Evolutionary conservation across 1,140 invertebrate genomes (phyloP), one percentile per base, ranked within the genome.

Genomic region (Anastrepha obliqua): DNA sequence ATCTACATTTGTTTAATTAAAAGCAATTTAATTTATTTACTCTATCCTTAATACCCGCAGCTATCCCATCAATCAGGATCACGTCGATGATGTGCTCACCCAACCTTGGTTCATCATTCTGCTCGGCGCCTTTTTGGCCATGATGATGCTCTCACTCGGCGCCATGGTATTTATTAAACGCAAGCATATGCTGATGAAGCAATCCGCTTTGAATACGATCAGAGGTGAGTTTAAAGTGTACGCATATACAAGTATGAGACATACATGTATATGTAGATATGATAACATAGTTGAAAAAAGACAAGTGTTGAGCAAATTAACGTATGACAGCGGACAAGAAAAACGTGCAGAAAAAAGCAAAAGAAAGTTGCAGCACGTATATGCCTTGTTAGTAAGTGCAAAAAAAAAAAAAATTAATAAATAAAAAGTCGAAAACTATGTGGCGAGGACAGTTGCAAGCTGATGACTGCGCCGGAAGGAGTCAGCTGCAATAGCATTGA

Each of bases 91-190:
- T 91, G 94, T 95, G 90, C 91, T 95, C 88, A 95, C 94, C 13
- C 95, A 96, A 91, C 95, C 96, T 1, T 97, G 96, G 96, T 97
- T 97, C 92, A 95, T 97, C 89, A 95, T 95, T 39, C 93, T 96
- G 55, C 93, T 97, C 58, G 96, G 96, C 70, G 95, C 95, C 89
- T 95, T 96, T 89, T 93, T 97, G 62, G 95, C 96, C 89, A 93
- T 96, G 8, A 95, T 96, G 91, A 94, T 97, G 62, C 94, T 96
- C 44, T 94, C 96, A 55, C 96, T 97, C 90, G 95, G 95, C 59
- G 95, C 95, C 3, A 95, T 95, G 94, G 93, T 95, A 55, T 94
- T 95, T 89, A 94, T 96, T 8, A 93, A 93, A 88, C 91, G 92
- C 87, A 93, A 93, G 89, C 92, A 93, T 88, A 93, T 92, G 90